These are phyloP conservation scores for Centropristis striata DNA, from an alignment of 2,113 vertebrate genomes.

Conservation along the genomic window DNA sequence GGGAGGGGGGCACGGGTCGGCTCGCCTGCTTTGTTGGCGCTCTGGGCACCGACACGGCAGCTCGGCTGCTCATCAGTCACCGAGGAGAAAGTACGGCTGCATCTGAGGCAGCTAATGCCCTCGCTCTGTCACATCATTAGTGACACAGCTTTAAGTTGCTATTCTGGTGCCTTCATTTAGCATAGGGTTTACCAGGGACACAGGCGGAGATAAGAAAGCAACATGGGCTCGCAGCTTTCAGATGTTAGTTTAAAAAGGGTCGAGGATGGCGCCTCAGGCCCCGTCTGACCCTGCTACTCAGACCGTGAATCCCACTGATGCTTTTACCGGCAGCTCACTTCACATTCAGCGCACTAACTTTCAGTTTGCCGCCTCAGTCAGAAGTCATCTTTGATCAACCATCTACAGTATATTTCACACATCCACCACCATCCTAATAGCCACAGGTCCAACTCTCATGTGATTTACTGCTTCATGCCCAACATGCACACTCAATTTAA, in stretches of 20 bases:
- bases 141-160: slow-evolving; percentile 68
- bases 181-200: slow-evolving; percentile 55
- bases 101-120: slow-evolving; percentile 70
- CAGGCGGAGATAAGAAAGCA: slow-evolving; percentile 52
- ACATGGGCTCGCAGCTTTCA: slow-evolving; percentile 40
- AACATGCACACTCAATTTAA: slow-evolving; percentile 18
- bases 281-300: slow-evolving; percentile 46
- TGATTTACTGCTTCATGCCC: slow-evolving; percentile 11
- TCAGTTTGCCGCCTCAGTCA: slow-evolving; percentile 32
- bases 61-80: slow-evolving; percentile 72
- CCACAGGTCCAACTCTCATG: slow-evolving; percentile 20
- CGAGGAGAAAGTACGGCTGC: slow-evolving; percentile 36
- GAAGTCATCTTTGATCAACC: slow-evolving; percentile 55
- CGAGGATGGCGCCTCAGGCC: slow-evolving; percentile 31
- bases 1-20: neutral
- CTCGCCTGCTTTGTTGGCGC: slow-evolving; percentile 56
- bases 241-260: slow-evolving; percentile 60
- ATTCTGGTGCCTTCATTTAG: slow-evolving; percentile 65
- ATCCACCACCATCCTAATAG: slow-evolving; percentile 15
- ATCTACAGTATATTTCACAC: slow-evolving; percentile 9
- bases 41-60: slow-evolving; percentile 51
- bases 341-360: slow-evolving; percentile 53
- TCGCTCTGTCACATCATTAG: slow-evolving; percentile 78
- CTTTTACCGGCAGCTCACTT: slow-evolving; percentile 53
- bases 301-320: slow-evolving; percentile 1